Evolutionary conservation across 1,140 invertebrate genomes (phyloP).

Genomic region (Amphibalanus amphitrite): DNA sequence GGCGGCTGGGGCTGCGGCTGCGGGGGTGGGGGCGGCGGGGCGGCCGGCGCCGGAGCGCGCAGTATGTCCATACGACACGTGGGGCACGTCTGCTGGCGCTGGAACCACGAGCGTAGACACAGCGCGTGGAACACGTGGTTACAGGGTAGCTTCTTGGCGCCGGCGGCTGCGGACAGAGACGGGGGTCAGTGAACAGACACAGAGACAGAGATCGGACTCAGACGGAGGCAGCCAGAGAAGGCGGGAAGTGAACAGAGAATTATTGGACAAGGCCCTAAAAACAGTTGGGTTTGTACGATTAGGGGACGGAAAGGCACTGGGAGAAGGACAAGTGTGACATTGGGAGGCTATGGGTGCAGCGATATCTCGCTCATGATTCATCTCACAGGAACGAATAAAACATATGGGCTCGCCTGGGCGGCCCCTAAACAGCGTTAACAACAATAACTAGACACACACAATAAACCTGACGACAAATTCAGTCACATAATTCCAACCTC

Average conservation of each 20-base stretch:
- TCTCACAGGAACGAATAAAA: no score
- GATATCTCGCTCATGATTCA: no score
- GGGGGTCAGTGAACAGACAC: not conserved
- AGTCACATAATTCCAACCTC: no score
- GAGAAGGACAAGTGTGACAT: no score
- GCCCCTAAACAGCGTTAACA: no score
- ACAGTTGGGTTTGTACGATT: no score
- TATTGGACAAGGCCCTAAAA: conserved; percentile 49
- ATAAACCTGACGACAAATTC: no score
- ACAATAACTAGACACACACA: no score
- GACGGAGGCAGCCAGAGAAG: not conserved
- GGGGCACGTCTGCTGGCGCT: conserved; percentile 97
- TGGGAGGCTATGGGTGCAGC: no score
- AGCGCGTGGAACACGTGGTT: conserved; percentile 98
- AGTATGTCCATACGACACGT: conserved; percentile 95
- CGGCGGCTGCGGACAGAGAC: not conserved
- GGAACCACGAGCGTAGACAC: conserved; percentile 98
- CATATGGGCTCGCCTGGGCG: no score
- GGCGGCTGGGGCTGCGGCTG: conserved; percentile 2
- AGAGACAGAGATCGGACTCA: not conserved
- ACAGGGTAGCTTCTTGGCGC: conserved; percentile 91
- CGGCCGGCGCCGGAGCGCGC: conserved; percentile 37
- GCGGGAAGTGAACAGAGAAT: conserved; percentile 7
- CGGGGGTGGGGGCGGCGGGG: conserved; percentile 25
- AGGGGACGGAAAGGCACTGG: no score